Evolutionary conservation across 92 coral and sea anemone species (phyloP), one percentile per base, ranked within the genome.

Genomic region (Actinostola sp.): DNA sequence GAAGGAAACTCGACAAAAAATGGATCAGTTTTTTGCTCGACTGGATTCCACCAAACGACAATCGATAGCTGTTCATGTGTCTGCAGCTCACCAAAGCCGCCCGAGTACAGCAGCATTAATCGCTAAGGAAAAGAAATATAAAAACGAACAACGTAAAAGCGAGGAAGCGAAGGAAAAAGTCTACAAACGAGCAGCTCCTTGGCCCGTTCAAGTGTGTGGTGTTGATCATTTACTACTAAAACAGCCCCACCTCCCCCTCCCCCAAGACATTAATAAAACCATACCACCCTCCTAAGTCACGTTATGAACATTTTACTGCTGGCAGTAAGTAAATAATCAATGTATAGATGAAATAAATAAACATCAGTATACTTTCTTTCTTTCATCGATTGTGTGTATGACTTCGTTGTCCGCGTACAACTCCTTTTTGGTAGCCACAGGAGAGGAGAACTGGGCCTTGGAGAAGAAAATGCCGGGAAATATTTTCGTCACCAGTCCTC

Each of bases 201-300:
- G 90, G 90, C 90, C 90, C 1, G 84, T 74, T 17, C 72, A 80
- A 80, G 86, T 86, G n/a, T n/a, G 19, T 86, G 90, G 90, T 73
- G 86, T 57, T 86, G 65, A 85, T 27, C 21, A 27, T n/a, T n/a
- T n/a, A n/a, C n/a, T n/a, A n/a, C n/a, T n/a, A n/a, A n/a, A n/a
- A n/a, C n/a, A n/a, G n/a, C n/a, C n/a, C 28, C 42, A 26, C 39
- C 2, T 36, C 43, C 19, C 51, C 51, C 25, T n/a, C 42, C 39
- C 27, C 34, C 16, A 46, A 3, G 5, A 52, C 59, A 1, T 2
- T 4, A 19, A 52, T 5, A 19, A 1, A 26, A 26, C 59, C 59
- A n/a, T 14, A 4, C 8, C 3, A 11, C 59, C 59, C 59, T 29
- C 59, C 30, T 8, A 24, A 19, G 21, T 1, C 1, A 52, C 30